Conservation (phyloP, 2,888 invertebrate genomes). For the Patella ulyssiponensis region DNA sequence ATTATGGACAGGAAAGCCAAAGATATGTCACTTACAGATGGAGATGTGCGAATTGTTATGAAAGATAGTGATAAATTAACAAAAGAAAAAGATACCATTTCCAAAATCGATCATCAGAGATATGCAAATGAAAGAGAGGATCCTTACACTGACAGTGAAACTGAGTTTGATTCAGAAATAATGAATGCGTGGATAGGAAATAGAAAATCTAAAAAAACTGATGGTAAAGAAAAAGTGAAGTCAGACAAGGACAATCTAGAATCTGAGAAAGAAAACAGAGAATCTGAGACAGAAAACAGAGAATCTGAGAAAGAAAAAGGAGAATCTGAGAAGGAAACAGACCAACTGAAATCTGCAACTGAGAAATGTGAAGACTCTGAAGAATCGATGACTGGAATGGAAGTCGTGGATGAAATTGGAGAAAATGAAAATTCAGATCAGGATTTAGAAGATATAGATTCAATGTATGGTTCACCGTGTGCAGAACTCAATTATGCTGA, state of each 20-base stretch:
- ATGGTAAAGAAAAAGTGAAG: neutral
- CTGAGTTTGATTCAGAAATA: neutral
- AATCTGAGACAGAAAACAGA: constrained; percentile 25
- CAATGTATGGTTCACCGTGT: constrained; percentile 36
- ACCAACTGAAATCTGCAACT: constrained; percentile 9
- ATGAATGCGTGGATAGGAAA: neutral
- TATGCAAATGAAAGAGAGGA: constrained; percentile 2
- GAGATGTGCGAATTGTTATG: too few species aligned
- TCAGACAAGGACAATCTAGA: constrained; percentile 27
- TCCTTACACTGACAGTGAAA: constrained; percentile 17
- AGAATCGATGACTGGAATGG: constrained; percentile 30
- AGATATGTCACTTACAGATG: too few species aligned
- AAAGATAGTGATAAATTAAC: too few species aligned
- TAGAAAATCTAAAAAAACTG: neutral
- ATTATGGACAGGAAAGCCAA: too few species aligned
- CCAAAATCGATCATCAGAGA: neutral
- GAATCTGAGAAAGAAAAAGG: constrained; percentile 30
- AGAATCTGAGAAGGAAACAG: constrained; percentile 12
- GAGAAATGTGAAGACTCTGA: constrained; percentile 13
- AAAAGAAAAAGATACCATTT: too few species aligned
- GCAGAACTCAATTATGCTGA: constrained; percentile 40
- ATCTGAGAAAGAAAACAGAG: neutral
- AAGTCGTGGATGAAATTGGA: constrained; percentile 28
- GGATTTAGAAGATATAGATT: constrained; percentile 32
- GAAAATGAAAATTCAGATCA: constrained; percentile 36